These are phyloP conservation scores for Ommatoiulus sabulosus DNA, from an alignment of 2,888 invertebrate genomes.

Conservation along the genomic window DNA sequence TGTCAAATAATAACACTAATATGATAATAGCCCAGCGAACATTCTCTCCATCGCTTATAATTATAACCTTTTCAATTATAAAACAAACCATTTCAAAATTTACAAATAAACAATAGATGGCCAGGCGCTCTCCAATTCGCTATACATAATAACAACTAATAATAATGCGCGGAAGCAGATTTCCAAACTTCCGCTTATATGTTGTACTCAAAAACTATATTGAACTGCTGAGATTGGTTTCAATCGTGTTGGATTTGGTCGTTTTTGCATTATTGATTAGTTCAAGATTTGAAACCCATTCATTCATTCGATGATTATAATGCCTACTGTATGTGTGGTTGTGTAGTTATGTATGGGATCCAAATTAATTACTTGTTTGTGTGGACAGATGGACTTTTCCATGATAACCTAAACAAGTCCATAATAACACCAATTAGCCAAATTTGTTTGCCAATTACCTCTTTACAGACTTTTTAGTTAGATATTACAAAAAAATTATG, in stretches of 20 bases:
- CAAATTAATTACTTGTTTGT: not conserved
- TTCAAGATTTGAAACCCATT: not conserved
- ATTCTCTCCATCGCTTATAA: conserved; percentile 18
- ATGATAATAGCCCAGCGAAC: not conserved
- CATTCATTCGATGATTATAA: not conserved
- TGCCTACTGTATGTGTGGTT: not conserved
- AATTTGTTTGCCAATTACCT: no score
- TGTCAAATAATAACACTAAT: conserved; percentile 44
- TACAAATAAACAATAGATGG: not conserved
- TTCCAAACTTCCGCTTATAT: conserved; percentile 21
- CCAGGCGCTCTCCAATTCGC: conserved; percentile 23
- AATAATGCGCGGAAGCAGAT: not conserved
- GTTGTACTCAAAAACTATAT: conserved; percentile 23
- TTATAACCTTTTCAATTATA: conserved; percentile 24
- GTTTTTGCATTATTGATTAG: not conserved
- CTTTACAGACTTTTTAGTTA: no score
- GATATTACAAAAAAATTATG: no score
- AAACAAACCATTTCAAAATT: not conserved
- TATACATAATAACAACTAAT: conserved; percentile 34
- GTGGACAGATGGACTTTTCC: no score
- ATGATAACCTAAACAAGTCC: no score
- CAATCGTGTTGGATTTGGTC: not conserved
- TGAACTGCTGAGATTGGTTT: not conserved
- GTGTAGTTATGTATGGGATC: not conserved
- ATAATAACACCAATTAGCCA: no score